Evolutionary conservation across 2,888 invertebrate species (phyloP).

Genomic region (Protodeltote pygarga): DNA sequence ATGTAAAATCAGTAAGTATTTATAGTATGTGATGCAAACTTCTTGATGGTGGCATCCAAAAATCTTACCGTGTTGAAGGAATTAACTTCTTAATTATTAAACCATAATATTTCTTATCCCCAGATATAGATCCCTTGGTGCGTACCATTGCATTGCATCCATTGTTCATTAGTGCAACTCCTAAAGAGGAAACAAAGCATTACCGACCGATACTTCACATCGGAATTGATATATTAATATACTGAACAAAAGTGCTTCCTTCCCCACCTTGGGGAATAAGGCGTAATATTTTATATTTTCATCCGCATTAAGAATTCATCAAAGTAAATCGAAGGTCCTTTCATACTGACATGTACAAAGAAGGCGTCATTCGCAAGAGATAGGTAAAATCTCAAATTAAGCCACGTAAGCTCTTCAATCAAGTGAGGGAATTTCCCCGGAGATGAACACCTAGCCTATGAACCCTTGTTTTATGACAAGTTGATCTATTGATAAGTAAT

Average conservation of each 20-base stretch:
- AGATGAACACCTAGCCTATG: constrained; percentile 2
- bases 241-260: too few relatives aligned
- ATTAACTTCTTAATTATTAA: too few relatives aligned
- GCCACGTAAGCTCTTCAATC: constrained; percentile 34
- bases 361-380: constrained; percentile 19
- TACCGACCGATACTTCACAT: too few relatives aligned
- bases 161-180: too few relatives aligned
- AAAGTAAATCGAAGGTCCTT: constrained; percentile 18
- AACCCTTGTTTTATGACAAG: constrained; percentile 9
- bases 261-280: constrained; percentile 1
- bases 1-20: too few relatives aligned
- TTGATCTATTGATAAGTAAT: constrained; percentile 1
- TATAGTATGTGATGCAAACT: too few relatives aligned
- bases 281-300: neutral
- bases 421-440: constrained; percentile 42
- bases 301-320: constrained; percentile 16
- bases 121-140: too few relatives aligned
- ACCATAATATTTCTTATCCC: too few relatives aligned
- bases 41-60: too few relatives aligned
- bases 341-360: constrained; percentile 26
- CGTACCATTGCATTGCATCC: too few relatives aligned
- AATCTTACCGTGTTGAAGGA: too few relatives aligned
- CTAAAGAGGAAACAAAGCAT: too few relatives aligned
- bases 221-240: neutral
- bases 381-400: constrained; percentile 40